These are phyloP conservation scores for Criorhina ranunculi DNA, from an alignment of 2,888 invertebrate genomes.

Conservation along the genomic window DNA sequence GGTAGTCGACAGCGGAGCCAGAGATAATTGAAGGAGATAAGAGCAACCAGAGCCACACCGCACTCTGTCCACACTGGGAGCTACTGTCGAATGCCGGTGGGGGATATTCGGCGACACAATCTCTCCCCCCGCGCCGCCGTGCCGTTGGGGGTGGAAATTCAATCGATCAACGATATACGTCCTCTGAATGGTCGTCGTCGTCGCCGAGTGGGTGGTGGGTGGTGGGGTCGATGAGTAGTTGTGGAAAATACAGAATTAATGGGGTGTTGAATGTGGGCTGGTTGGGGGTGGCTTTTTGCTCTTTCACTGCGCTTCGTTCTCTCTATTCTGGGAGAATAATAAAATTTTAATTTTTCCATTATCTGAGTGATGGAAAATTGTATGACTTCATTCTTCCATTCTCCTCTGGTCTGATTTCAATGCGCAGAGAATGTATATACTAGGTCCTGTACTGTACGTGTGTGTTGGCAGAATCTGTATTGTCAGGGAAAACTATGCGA, in stretches of 20 bases:
- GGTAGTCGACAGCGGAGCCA: conserved; percentile 65
- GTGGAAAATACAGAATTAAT: conserved; percentile 63
- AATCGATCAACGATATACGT: conserved; percentile 75
- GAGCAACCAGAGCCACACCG: conserved; percentile 79
- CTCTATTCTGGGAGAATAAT: conserved; percentile 59
- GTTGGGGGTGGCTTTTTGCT: conserved; percentile 50
- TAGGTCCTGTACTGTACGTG: not conserved
- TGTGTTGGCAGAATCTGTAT: conserved; percentile 27
- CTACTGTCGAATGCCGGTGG: conserved; percentile 39
- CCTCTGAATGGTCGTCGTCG: conserved; percentile 69
- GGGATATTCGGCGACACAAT: conserved; percentile 58
- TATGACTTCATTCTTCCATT: conserved; percentile 6
- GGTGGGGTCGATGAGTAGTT: conserved; percentile 33
- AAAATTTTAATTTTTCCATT: conserved; percentile 77
- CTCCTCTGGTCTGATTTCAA: not conserved
- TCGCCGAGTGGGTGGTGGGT: conserved; percentile 56
- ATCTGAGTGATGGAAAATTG: conserved; percentile 74
- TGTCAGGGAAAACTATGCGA: conserved; percentile 13
- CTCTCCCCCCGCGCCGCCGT: not conserved
- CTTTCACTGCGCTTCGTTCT: conserved; percentile 31
- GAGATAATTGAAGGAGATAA: conserved; percentile 84
- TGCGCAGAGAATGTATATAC: conserved; percentile 31
- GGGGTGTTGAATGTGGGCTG: conserved; percentile 63
- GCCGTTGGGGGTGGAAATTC: conserved; percentile 64
- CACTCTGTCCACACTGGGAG: conserved; percentile 67